Evolutionary conservation across 2,113 vertebrate species (phyloP), one percentile per base, ranked within the genome.

Genomic region (Hirundichthys speculiger): DNA sequence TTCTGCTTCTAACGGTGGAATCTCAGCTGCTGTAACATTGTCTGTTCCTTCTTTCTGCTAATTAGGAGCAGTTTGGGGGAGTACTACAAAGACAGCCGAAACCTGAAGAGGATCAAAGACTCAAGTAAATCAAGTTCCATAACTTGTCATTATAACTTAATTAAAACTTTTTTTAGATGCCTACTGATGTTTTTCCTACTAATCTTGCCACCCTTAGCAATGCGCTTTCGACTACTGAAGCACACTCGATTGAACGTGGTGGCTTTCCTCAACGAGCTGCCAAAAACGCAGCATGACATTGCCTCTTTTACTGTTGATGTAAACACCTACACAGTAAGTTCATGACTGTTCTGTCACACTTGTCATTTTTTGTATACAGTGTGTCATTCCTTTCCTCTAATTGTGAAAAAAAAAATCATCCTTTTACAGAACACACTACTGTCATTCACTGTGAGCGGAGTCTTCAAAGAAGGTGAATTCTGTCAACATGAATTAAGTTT

Each of bases 181-280:
- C 1, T 19, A 2, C 18, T 76, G 3, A 64, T 42, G 18, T 67
- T 48, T 34, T 10, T 7, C 30, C 9, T 27, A 12, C 13, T 71
- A 58, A 65, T 69, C 7, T 60, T n/a, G 0, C 13, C 38, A 25
- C 6, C 54, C 27, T 22, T 56, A 96, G 95, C 91, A 0, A 64
- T 92, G 11, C 89, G 96, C 6, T 94, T 93, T 82, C 91, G 91
- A 13, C 80, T 95, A 1, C 82, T 97, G 41, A 98, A 97, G 63
- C 94, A 94, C 77, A 95, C 94, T 0, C 92, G 95, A 3, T 87
- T 96, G 34, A 95, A 94, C 0, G 94, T 96, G 0, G 96, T 97
- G 11, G 94, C 95, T 47, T 96, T 96, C 75, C 91, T 98, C 63
- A 97, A 94, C 1, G 94, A 96, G 68, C 62, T 98, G 16, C 96